Evolutionary conservation across 2,113 vertebrate species (phyloP), one percentile per base, ranked within the genome.

Genomic region (Forbesichthys agassizii): DNA sequence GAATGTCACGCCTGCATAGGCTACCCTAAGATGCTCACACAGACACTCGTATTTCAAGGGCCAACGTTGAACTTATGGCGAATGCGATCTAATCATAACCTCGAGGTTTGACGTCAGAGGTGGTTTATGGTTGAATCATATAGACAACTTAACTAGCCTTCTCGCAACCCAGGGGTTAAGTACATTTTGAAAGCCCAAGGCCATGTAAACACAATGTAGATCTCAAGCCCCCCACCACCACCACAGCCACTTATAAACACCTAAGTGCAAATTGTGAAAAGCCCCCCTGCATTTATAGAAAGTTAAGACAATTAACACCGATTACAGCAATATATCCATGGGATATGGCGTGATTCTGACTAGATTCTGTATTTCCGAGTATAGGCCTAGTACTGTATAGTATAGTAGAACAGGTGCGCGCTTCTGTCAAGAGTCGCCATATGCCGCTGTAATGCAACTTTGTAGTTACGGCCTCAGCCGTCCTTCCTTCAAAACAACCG

Each of bases 101-200:
- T 3, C 52, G 36, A 42, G 36, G 36, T 42, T 42, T 42, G 36
- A 42, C 36, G 49, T 51, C 49, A 51, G 11, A 12, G 49, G 13
- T 51, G 49, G 49, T 0, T 14, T 54, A n/a, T n/a, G 13, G 7
- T 54, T 14, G 13, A 5, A 27, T 2, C 27, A 27, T 27, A 54
- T 5, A 54, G 52, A 4, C 20, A 20, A 46, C 9, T 5, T 6
- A 62, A 14, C 52, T 13, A 7, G 27, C 27, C 27, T 27, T 3
- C 16, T 27, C 9, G 42, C 46, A 60, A 77, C 61, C 52, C 54
- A 6, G 36, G 54, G 48, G 79, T 76, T 73, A 18, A 62, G 62
- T 56, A 3, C 27, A 3, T 77, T 82, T 83, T 79, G 33, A 51
- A 53, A 79, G 58, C 69, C 71, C 85, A 87, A 90, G 84, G 89